Base-by-base conservation (phyloP, 2,888 invertebrate genomes). In the Melitaea athalia region DNA sequence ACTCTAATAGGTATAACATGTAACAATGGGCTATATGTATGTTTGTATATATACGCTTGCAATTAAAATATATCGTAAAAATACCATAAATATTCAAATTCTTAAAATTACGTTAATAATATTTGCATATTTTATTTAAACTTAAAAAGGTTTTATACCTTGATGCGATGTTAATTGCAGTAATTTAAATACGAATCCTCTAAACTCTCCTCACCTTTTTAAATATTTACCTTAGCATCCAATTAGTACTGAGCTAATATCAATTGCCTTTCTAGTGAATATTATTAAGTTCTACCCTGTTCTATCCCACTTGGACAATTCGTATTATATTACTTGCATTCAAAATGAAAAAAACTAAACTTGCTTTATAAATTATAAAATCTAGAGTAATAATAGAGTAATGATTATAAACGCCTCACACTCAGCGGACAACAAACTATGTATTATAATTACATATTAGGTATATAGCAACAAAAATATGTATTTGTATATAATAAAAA, bases 151-250 rank as follows among this genome's bases (percentile, higher is more conserved):
- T 55, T n/a, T n/a, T 55, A 33, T 17, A 55, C 14, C 14, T 33
- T 12, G 14, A 31, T 7, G 38, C 33, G 14, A 55, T 24, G 38
- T 61, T 15, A 90, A 52, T 90, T 89, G 87, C 88, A 82, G 83
- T 86, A 88, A 88, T 89, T 89, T 88, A 86, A 89, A 89, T 85
- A 87, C 83, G 85, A 89, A 88, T 85, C 85, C 85, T 83, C 83
- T 24, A 85, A 86, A 83, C 85, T 85, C 81, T 77, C 82, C 81
- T 83, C 81, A 80, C 87, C 87, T 88, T 88, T 89, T 88, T 86
- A 91, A 91, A 90, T 90, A 88, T 90, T 91, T 89, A 89, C 84
- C 83, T 87, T 85, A 82, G 84, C 86, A 88, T 89, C 90, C 90
- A 90, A 91, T 91, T 91, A 91, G 88, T 85, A 79, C 80, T 83